Conservation (phyloP, 2,888 invertebrate species). For the Erynnis tages region DNA sequence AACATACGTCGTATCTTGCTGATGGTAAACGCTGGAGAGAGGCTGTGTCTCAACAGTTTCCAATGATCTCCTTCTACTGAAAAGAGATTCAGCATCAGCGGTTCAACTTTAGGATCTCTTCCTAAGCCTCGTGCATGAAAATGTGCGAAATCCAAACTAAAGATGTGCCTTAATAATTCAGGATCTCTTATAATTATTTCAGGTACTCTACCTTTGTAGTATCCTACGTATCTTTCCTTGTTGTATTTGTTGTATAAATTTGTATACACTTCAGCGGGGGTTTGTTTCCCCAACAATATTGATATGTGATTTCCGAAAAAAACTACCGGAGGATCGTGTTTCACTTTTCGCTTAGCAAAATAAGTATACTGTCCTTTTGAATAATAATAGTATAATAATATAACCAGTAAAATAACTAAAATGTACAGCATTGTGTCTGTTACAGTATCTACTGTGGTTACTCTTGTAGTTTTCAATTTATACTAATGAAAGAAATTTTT, state of each 20-base stretch:
- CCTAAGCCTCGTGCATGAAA: slow-evolving; percentile 38
- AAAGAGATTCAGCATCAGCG: slow-evolving; percentile 40
- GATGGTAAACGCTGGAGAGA: slow-evolving; percentile 55
- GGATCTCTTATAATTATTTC: slow-evolving; percentile 40
- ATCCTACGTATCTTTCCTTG: slow-evolving; percentile 40
- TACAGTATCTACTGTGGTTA: no score
- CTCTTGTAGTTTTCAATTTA: no score
- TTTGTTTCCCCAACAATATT: not conserved
- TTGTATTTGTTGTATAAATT: slow-evolving; percentile 39
- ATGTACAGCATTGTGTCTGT: not conserved
- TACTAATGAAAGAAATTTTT: no score
- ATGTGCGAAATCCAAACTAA: slow-evolving; percentile 37
- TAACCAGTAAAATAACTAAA: not conserved
- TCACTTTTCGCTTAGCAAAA: slow-evolving; percentile 7
- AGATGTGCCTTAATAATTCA: slow-evolving; percentile 38
- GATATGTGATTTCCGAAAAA: slow-evolving; percentile 17
- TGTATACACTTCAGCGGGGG: not conserved
- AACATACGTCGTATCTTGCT: slow-evolving; percentile 57
- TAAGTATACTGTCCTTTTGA: not conserved
- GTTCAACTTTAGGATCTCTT: slow-evolving; percentile 22
- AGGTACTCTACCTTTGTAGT: slow-evolving; percentile 35
- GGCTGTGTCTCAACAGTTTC: slow-evolving; percentile 50
- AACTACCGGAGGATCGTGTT: slow-evolving; percentile 11
- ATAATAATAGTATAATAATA: not conserved
- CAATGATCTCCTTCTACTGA: slow-evolving; percentile 47